Percentiles rank a stretch among this genome's conserved stretches.
Conservation (phyloP, 2,113 vertebrate species). For the Antigone vipio region DNA sequence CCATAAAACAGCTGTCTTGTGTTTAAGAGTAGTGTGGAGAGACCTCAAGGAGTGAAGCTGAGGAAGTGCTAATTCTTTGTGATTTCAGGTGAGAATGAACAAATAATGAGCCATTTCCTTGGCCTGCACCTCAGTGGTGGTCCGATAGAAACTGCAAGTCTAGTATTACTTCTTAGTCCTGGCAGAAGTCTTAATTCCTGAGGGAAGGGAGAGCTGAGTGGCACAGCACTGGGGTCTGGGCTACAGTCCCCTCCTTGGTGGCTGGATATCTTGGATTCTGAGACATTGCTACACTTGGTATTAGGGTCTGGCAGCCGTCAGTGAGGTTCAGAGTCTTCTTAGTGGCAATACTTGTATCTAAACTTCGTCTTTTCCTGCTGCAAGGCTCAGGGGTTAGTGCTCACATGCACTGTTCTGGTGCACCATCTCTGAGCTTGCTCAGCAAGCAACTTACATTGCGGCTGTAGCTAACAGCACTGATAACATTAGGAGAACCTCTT, state of each 20-base stretch:
- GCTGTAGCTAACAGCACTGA: neutral
- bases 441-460: neutral
- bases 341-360: neutral
- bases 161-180: neutral
- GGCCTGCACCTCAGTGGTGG: neutral
- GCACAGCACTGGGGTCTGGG: neutral
- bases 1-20: neutral
- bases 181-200: neutral
- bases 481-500: neutral
- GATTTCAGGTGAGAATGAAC: neutral
- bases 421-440: neutral
- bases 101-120: neutral
- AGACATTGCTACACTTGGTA: neutral
- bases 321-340: neutral
- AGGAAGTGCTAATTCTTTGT: neutral
- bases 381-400: too few species aligned
- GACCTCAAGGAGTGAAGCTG: neutral
- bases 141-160: neutral
- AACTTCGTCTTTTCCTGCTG: neutral
- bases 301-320: neutral
- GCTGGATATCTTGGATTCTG: neutral
- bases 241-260: neutral
- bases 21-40: neutral
- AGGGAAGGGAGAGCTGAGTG: neutral
- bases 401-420: too few species aligned